Base-by-base conservation (phyloP, 2,113 vertebrate genomes). In the Saguinus imperator region DNA sequence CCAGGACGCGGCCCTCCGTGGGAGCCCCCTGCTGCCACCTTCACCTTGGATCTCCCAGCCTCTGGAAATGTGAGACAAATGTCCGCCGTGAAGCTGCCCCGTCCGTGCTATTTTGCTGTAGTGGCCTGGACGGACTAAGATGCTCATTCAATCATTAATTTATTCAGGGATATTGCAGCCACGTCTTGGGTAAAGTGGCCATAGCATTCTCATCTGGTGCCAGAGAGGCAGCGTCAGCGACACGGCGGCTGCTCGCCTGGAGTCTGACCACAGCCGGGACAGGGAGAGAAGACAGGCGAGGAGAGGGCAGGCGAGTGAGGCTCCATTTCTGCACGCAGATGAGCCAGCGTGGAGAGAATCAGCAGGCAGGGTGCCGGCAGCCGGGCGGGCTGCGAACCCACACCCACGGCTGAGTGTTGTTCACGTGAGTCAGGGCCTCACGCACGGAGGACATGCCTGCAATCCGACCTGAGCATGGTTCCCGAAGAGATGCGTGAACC, bases 221-320 rank as follows among this genome's bases (percentile, higher is more conserved):
- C 3, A 4, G 77, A 2, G 20, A 5, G 0, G 20, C 50, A 2
- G 50, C 8, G 0, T 5, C 0, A 2, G 0, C 0, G 3, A 18
- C 50, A n/a, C 14, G 2, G 21, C 40, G 0, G 11, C 64, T 5
- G 17, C 21, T 35, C 27, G 0, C n/a, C 57, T 1, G 10, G 5
- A 17, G 64, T 18, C 64, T 27, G 29, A 3, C 7, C 11, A 8
- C 25, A 32, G 81, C 8, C 1, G 8, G 55, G 52, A 20, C 1
- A 23, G 0, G 48, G 61, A 40, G 10, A 37, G 48, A 7, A 55
- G 27, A 29, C 76, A 1, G 48, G 27, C 8, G 0, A 4, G 1
- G 27, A 20, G n/a, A 0, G 21, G 18, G 18, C 0, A 2, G 25
- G 89, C 12, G 3, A 8, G 25, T 0, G 13, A 35, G 17, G 70